Percentiles rank a stretch among this genome's conserved stretches.
Evolutionary conservation across 2,888 invertebrate species (phyloP).

Genomic region (Ypsolopha sequella): DNA sequence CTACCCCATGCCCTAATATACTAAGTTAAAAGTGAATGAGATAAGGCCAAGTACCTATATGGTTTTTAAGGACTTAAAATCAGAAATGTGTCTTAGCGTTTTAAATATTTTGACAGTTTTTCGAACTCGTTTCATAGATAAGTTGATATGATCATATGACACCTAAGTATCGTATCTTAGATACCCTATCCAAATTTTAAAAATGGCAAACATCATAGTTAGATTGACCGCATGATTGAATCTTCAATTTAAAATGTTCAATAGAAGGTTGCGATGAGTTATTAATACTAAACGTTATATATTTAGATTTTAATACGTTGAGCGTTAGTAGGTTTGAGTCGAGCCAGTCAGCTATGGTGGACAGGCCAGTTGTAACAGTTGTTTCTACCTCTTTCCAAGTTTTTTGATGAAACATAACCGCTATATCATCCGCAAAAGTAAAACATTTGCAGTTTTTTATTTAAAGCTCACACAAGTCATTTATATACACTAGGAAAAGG

Average conservation of each 20-base stretch:
- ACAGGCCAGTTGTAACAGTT: not conserved
- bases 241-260: not conserved
- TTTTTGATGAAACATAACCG: not conserved
- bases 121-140: not conserved
- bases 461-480: not conserved
- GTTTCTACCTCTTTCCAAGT: not conserved
- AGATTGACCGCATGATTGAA: not conserved
- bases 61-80: not conserved
- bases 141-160: not conserved
- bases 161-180: conserved; percentile 1
- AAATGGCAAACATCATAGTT: not conserved
- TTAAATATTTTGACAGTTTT: not conserved
- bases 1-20: conserved; percentile 1
- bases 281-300: conserved; percentile 1
- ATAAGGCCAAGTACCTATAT: not conserved
- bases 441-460: not conserved
- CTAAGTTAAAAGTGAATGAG: not conserved
- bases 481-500: not conserved
- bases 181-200: not conserved
- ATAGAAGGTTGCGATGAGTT: not conserved
- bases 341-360: not conserved
- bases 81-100: not conserved
- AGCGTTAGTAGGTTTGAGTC: not conserved
- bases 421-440: conserved; percentile 5
- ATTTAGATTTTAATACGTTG: not conserved